A percentile compares a stretch with the other conserved stretches of the same genome.
phyloP scores from a whole-genome alignment of 2,797 vertebrate genomes.

The Avahi laniger region DNA sequence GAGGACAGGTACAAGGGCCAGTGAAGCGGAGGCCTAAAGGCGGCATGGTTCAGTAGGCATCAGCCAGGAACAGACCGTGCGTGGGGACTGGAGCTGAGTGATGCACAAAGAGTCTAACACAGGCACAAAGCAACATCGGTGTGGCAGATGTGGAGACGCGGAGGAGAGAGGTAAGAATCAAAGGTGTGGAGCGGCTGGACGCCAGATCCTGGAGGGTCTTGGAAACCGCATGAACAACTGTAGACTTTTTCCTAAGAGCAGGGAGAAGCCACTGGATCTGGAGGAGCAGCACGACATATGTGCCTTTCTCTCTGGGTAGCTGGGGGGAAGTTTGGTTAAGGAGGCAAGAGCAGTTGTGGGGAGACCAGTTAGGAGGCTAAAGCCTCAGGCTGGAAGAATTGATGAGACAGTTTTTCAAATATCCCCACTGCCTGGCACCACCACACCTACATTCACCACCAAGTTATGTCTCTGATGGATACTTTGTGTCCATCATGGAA shows the following conservation, averaged over 20 bases:
- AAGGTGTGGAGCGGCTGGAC: neutral
- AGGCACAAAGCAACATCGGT: neutral
- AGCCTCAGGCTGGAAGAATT: neutral
- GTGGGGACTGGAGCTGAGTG: neutral
- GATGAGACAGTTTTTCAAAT: neutral
- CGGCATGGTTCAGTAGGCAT: neutral
- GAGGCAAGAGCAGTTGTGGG: neutral
- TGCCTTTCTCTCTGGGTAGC: neutral
- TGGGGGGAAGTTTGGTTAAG: neutral
- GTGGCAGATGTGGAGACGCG: rapidly evolving
- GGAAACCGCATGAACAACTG: neutral
- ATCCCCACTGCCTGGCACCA: neutral
- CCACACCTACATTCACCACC: neutral
- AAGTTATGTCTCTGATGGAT: neutral
- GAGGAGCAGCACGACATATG: neutral
- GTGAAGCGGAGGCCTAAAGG: neutral
- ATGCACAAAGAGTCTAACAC: neutral
- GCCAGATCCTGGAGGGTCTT: neutral
- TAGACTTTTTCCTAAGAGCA: neutral
- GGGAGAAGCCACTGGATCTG: neutral
- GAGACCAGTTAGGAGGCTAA: too few relatives aligned
- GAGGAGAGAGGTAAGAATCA: neutral
- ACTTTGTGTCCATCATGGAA: neutral
- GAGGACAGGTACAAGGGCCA: neutral
- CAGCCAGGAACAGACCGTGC: neutral